Base-by-base conservation (phyloP, 2,888 invertebrate genomes). In the Siphonodentalium dalli region DNA sequence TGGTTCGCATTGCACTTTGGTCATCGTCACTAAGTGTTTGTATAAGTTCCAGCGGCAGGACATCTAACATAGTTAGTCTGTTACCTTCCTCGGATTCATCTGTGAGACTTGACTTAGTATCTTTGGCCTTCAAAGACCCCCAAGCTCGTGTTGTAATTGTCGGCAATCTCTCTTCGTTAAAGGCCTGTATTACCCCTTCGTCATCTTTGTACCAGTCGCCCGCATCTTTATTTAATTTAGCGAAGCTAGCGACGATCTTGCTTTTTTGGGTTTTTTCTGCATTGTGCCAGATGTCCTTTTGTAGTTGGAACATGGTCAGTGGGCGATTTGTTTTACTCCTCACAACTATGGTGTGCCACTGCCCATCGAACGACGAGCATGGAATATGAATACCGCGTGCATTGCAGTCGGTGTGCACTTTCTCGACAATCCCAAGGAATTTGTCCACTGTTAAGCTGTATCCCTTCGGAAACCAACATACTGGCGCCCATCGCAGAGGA, bases 241-340 rank as follows among this genome's bases (percentile, higher is more conserved):
- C 38, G n/a, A 56, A 18, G 13, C 18, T 20, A 13, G 4, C 18
- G 4, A 56, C 21, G 18, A 56, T 56, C 2, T 46, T 44, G 5
- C 29, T 28, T 37, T 56, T 56, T 20, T 27, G 18, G 39, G 39
- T 55, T 11, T 37, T 9, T 20, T 37, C 40, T n/a, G 39, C 40
- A n/a, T 34, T 20, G 9, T 47, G 35, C 53, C 53, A 58, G 1
- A 58, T 46, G 45, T 53, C 53, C 29, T 53, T 53, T 26, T 58
- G 57, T 2, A 53, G 45, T 26, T 58, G 57, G 8, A 54, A 44
- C 13, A 34, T 18, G 3, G 54, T 54, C 23, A 44, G 26, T n/a
- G 48, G 49, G 2, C 45, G 26, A 13, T 26, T 31, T 2, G 21
- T 21, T 29, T 15, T 11, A 9, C 18, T 9, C 20, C 54, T 13